Base-by-base conservation (phyloP, 1,140 invertebrate species). In the Polyergus mexicanus region DNA sequence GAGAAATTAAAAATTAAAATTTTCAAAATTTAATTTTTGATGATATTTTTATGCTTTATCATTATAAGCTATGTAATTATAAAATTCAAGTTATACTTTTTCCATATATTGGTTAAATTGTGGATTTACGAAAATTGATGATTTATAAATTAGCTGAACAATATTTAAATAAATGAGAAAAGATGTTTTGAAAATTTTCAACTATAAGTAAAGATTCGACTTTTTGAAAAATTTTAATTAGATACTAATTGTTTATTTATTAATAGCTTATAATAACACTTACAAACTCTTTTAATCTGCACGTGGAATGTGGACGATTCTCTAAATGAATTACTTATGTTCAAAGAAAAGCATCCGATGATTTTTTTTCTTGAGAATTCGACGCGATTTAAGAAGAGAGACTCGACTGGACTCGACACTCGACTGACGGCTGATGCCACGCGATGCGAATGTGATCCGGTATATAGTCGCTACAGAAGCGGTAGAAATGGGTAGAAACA, bases 401-500 rank as follows among this genome's bases (percentile, higher is more conserved):
- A 69, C 47, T 69, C 63, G 77, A 58, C 13, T 68, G 76, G 47
- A 71, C 38, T 71, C 65, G 22, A 81, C 65, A 71, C 38, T 71
- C 65, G 22, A 81, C 65, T 66, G 65, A 41, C 77, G 66, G 11
- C 51, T 58, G 35, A 81, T 65, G 66, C 77, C 65, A 71, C 66
- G 66, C 78, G 66, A 72, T 8, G 28, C 32, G 63, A 80, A 38
- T 56, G 51, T 72, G 66, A 58, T 72, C 38, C 54, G 38, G 28
- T 47, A 83, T 72, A 83, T 72, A 83, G 66, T 83, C 38, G 22
- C 72, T n/a, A 28, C 10, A 81, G 51, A 81, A 81, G 16, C 28
- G 54, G 68, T 22, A 72, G 38, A 72, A 83, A 47, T 47, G 38
- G 25, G 25, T 32, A 60, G 78, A 72, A 80, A 60, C 54, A 60